phyloP scores from a whole-genome alignment of 1,140 invertebrate species.

The Homarus americanus region DNA sequence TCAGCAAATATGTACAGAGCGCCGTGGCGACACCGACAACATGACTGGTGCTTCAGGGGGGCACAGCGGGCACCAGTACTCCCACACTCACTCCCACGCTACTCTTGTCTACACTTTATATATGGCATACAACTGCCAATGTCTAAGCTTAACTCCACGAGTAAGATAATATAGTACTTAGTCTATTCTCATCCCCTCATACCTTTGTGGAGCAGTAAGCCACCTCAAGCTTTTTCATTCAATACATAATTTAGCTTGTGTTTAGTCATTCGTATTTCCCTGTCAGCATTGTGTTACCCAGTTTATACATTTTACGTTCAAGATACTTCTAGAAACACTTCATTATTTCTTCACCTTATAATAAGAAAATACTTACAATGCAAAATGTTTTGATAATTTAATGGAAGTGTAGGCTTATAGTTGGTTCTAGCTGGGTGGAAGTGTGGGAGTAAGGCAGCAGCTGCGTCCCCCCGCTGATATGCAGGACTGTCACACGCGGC shows the following conservation, averaged over 20 bases:
- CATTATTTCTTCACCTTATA: no score
- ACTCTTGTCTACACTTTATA: neutral
- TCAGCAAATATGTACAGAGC: constrained; percentile 67
- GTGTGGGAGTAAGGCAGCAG: neutral
- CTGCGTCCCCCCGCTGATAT: constrained; percentile 45
- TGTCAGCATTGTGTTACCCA: no score
- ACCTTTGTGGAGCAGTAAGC: no score
- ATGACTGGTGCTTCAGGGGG: constrained; percentile 45
- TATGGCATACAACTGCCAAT: neutral
- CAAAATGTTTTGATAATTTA: neutral
- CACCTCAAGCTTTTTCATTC: no score
- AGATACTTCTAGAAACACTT: no score
- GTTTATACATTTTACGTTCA: no score
- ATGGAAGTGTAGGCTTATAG: neutral
- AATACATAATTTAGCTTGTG: no score
- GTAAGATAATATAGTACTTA: neutral
- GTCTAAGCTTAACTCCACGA: neutral
- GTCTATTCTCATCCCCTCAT: neutral
- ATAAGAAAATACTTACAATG: no score
- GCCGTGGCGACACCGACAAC: constrained; percentile 44
- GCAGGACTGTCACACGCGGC: constrained; percentile 42
- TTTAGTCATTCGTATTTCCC: no score
- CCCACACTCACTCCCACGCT: neutral
- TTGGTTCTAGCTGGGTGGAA: neutral
- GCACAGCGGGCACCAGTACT: neutral